Evolutionary conservation across 2,888 invertebrate genomes (phyloP).

Genomic region (Cheilosia impressa): DNA sequence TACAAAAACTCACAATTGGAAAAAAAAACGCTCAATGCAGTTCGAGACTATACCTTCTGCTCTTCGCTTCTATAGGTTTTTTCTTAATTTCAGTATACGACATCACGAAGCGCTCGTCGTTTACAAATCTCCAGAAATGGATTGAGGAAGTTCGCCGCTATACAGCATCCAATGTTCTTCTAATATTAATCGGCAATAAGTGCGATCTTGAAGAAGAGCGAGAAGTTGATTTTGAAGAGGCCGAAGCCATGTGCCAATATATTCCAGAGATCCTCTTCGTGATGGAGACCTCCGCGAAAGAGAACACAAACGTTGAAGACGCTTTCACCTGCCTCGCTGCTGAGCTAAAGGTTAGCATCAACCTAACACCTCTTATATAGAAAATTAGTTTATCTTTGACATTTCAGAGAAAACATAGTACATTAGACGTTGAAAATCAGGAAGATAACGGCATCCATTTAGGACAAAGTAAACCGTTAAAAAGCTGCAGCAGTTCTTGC

Average conservation of each 20-base stretch:
- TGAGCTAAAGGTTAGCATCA: conserved; percentile 90
- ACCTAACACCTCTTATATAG: background rate
- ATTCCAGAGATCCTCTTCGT: conserved; percentile 94
- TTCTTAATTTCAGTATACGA: conserved; percentile 90
- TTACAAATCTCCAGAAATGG: conserved; percentile 96
- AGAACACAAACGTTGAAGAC: conserved; percentile 95
- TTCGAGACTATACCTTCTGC: too few species aligned
- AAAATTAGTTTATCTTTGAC: background rate
- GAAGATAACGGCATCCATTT: conserved; percentile 88
- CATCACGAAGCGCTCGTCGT: conserved; percentile 96
- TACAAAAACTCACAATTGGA: too few species aligned
- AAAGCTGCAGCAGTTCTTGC: conserved; percentile 88
- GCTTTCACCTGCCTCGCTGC: conserved; percentile 94
- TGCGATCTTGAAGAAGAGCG: conserved; percentile 92
- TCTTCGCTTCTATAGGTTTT: background rate
- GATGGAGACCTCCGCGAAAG: conserved; percentile 95
- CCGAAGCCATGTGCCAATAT: conserved; percentile 93
- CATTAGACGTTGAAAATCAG: conserved; percentile 86
- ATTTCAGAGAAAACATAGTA: conserved; percentile 90
- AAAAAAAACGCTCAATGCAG: background rate
- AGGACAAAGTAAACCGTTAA: conserved; percentile 87
- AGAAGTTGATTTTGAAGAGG: conserved; percentile 94
- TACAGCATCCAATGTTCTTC: conserved; percentile 95
- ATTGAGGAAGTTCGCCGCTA: conserved; percentile 97
- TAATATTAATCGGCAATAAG: conserved; percentile 96